phyloP scores from a whole-genome alignment of 1,140 invertebrate genomes.

The Eulimnadia texana region DNA sequence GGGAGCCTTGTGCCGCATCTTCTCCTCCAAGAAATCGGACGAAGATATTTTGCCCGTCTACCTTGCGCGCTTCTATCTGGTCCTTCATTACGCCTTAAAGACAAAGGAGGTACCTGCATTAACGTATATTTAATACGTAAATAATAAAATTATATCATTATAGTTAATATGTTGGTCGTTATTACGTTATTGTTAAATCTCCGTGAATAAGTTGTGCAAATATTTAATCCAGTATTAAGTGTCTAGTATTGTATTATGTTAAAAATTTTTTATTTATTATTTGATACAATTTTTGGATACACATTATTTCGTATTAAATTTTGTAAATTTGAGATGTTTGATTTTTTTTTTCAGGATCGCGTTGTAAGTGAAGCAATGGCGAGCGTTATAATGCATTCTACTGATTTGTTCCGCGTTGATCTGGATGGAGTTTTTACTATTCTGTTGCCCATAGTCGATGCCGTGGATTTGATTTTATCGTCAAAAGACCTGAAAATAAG shows the following conservation, averaged over 20 bases:
- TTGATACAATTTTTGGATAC: background rate
- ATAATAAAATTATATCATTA: too few relatives aligned
- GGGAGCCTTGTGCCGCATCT: constrained; percentile 83
- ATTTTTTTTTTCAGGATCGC: too few relatives aligned
- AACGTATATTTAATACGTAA: too few relatives aligned
- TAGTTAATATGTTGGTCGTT: too few relatives aligned
- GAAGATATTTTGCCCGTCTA: constrained; percentile 91
- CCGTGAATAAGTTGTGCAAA: too few relatives aligned
- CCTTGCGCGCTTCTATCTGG: constrained; percentile 84
- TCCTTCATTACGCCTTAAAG: constrained; percentile 72
- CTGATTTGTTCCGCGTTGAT: constrained; percentile 71
- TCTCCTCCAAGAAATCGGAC: constrained; percentile 89
- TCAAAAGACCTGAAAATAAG: constrained; percentile 48
- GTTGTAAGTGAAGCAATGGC: constrained; percentile 47
- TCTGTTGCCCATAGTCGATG: constrained; percentile 72
- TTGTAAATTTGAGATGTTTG: too few relatives aligned
- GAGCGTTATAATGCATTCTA: constrained; percentile 63
- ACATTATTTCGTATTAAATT: too few relatives aligned
- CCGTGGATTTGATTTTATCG: constrained; percentile 72
- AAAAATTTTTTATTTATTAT: background rate
- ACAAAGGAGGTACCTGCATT: constrained; percentile 37
- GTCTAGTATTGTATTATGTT: background rate
- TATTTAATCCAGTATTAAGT: background rate
- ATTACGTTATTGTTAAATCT: too few relatives aligned
- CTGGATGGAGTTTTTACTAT: constrained; percentile 83